Conservation (phyloP, 2,113 vertebrate genomes). For the Semnornis frantzii region DNA sequence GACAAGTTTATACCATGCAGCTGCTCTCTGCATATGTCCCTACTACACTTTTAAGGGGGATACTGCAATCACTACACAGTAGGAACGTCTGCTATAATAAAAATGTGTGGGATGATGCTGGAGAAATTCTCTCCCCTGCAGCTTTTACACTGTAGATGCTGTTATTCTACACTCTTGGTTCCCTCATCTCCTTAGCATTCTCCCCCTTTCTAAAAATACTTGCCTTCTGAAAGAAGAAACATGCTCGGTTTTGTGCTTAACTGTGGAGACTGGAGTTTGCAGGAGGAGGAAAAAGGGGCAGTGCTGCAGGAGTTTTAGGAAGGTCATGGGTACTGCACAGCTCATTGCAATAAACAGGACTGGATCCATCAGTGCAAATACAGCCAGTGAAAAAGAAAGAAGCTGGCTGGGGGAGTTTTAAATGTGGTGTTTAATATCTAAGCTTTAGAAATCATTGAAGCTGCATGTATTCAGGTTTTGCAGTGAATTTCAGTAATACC, state of each 20-base stretch:
- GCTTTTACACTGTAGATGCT: slow-evolving; percentile 16
- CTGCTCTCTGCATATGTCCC: slow-evolving; percentile 51
- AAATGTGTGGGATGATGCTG: slow-evolving; percentile 55
- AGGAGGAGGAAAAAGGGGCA: background rate
- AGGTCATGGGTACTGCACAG: background rate
- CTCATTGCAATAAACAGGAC: background rate
- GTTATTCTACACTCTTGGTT: background rate
- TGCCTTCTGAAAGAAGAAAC: slow-evolving; percentile 7
- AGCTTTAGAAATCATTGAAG: background rate
- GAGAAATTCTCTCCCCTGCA: slow-evolving; percentile 56
- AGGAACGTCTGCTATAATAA: slow-evolving; percentile 59
- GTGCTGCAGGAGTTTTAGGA: background rate
- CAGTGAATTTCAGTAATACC: background rate
- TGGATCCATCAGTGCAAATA: background rate
- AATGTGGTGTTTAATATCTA: background rate
- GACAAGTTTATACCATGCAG: slow-evolving; percentile 48
- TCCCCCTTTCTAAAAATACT: slow-evolving; percentile 24
- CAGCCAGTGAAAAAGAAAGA: background rate
- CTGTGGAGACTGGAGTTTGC: background rate
- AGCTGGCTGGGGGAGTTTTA: background rate
- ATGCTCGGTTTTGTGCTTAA: background rate
- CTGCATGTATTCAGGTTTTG: background rate
- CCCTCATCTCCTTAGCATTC: background rate
- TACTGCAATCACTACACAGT: background rate
- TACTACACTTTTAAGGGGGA: slow-evolving; percentile 41